Percentiles rank a stretch among this genome's conserved stretches.
These are phyloP conservation scores for Limnodromus scolopaceus DNA, from an alignment of 2,797 vertebrate genomes.

Conservation along the genomic window DNA sequence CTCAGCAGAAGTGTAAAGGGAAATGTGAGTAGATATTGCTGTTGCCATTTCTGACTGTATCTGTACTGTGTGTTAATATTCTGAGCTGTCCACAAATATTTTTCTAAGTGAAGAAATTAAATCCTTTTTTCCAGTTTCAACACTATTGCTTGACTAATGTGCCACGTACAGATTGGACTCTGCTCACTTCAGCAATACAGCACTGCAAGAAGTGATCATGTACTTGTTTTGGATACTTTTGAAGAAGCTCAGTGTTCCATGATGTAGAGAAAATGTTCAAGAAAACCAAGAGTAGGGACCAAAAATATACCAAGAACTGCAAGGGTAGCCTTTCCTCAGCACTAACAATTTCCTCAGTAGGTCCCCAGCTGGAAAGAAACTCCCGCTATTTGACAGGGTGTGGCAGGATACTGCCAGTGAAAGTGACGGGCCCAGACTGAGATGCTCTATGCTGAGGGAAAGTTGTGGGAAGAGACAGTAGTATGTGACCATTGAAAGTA, in stretches of 20 bases:
- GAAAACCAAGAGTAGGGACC: neutral
- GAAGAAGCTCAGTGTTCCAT: neutral
- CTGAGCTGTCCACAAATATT: neutral
- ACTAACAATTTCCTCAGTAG: neutral
- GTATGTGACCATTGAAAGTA: no score
- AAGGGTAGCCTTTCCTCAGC: neutral
- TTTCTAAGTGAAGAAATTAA: neutral
- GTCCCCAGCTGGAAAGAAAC: neutral
- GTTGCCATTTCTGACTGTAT: neutral
- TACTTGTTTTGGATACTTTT: neutral
- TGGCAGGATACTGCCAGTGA: neutral
- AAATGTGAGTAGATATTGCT: neutral
- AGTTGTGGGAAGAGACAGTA: neutral
- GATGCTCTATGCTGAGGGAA: neutral
- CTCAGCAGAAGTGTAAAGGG: neutral
- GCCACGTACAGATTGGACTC: neutral
- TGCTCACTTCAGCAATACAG: neutral
- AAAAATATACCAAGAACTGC: neutral
- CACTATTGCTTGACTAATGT: neutral
- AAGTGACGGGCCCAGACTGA: rapidly evolving
- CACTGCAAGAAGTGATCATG: neutral
- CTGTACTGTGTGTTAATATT: neutral
- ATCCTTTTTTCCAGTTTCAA: neutral
- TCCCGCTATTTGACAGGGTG: neutral
- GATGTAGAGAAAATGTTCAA: neutral